Conservation (phyloP, 1,140 invertebrate genomes). For the Rhyzopertha dominica region DNA sequence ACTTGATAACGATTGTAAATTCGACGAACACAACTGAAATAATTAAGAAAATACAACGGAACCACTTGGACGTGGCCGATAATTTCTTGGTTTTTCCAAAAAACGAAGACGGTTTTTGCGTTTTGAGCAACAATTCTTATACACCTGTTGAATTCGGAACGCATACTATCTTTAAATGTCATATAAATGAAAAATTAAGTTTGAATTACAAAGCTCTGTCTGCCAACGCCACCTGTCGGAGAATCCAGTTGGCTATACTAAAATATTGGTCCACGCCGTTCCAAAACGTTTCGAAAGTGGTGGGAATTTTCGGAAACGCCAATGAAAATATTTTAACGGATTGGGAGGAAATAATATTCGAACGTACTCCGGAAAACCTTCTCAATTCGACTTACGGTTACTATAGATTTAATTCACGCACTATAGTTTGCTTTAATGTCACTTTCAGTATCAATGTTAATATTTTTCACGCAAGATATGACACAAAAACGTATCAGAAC, state of each 20-base stretch:
- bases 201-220: conserved; percentile 38
- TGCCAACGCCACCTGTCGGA: conserved; percentile 43
- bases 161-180: conserved; percentile 48
- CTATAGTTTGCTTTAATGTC: conserved; percentile 31
- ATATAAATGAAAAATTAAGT: conserved; percentile 25
- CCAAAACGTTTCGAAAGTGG: conserved; percentile 35
- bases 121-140: conserved; percentile 36
- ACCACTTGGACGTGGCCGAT: conserved; percentile 36
- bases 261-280: conserved; percentile 41
- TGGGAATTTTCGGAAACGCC: conserved; percentile 44
- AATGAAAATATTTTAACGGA: conserved; percentile 40
- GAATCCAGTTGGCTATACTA: conserved; percentile 48
- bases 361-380: conserved; percentile 50
- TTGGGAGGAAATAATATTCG: conserved; percentile 21
- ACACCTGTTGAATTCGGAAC: conserved; percentile 49
- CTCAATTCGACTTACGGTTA: conserved; percentile 22
- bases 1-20: conserved; percentile 21
- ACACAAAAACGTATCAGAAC: conserved; percentile 25
- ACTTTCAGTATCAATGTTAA: conserved; percentile 26
- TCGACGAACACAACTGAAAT: conserved; percentile 26
- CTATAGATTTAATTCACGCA: conserved; percentile 19
- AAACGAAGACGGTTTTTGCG: conserved; percentile 44
- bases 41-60: conserved; percentile 25
- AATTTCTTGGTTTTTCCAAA: conserved; percentile 47
- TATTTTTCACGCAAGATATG: conserved; percentile 35